A percentile compares a stretch with the other conserved stretches of the same genome.
Conservation (phyloP, 2,797 vertebrate species). For the Mormyrops attenuatus region DNA sequence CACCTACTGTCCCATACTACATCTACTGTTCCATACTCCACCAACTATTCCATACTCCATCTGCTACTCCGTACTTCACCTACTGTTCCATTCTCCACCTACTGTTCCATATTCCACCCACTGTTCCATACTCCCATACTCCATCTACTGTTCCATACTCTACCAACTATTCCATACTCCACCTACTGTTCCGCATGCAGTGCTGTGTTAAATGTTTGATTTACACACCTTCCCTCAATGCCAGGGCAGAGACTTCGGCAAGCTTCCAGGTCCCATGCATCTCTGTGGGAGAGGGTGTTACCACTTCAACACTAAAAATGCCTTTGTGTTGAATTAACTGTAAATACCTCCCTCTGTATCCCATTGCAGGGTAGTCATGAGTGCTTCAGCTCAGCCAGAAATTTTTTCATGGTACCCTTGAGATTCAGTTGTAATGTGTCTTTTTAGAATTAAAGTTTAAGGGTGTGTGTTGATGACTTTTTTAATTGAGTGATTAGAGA, state of each 20-base stretch:
- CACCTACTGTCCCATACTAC: no score
- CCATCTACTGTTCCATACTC: neutral
- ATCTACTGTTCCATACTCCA: no score
- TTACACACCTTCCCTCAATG: neutral
- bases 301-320: neutral
- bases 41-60: no score
- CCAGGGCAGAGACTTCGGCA: neutral
- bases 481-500: neutral
- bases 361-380: neutral
- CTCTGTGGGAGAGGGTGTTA: neutral
- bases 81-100: no score
- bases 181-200: neutral
- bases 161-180: no score
- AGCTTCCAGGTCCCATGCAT: neutral
- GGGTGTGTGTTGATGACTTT: neutral
- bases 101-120: no score
- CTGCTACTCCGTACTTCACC: no score
- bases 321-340: neutral
- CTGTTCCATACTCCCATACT: no score
- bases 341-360: neutral
- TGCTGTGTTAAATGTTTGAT: neutral
- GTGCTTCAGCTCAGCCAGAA: neutral
- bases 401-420: neutral
- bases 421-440: neutral
- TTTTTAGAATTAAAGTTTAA: neutral